These are phyloP conservation scores for Onychostoma macrolepis DNA, from an alignment of 2,113 vertebrate genomes.

Conservation along the genomic window DNA sequence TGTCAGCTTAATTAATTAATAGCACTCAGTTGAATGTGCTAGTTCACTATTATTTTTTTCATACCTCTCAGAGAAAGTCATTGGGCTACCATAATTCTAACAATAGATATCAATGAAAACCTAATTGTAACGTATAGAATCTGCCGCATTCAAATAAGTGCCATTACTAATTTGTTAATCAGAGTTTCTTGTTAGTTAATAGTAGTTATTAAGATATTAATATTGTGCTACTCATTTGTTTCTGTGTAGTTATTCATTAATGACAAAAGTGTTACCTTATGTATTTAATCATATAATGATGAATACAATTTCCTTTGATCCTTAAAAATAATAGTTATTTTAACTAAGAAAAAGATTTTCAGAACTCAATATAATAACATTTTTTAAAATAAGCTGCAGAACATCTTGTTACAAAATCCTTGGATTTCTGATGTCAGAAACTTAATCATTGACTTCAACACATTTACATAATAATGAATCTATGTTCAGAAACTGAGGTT, in stretches of 20 bases:
- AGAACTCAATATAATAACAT: no score
- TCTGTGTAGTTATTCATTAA: no score
- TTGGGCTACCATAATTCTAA: no score
- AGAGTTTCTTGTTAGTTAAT: no score
- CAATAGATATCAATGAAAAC: no score
- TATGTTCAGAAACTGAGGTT: neutral
- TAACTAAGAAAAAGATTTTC: neutral
- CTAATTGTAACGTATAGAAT: no score
- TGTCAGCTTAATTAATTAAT: neutral
- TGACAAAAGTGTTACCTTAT: no score
- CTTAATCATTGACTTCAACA: neutral
- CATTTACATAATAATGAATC: neutral
- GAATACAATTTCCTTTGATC: neutral
- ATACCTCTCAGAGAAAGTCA: neutral
- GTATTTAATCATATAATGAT: no score
- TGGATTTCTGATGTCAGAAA: constrained; percentile 3
- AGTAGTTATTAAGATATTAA: no score
- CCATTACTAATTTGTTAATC: no score
- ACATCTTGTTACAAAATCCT: neutral
- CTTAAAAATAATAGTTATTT: neutral
- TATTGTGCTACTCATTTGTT: no score
- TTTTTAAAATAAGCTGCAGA: neutral
- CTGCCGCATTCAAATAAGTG: no score
- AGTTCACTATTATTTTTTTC: neutral
- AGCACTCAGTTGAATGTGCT: neutral